Percentiles rank a stretch among this genome's conserved stretches.
Conservation (phyloP, 2,888 invertebrate genomes). For the Conus canariensis region DNA sequence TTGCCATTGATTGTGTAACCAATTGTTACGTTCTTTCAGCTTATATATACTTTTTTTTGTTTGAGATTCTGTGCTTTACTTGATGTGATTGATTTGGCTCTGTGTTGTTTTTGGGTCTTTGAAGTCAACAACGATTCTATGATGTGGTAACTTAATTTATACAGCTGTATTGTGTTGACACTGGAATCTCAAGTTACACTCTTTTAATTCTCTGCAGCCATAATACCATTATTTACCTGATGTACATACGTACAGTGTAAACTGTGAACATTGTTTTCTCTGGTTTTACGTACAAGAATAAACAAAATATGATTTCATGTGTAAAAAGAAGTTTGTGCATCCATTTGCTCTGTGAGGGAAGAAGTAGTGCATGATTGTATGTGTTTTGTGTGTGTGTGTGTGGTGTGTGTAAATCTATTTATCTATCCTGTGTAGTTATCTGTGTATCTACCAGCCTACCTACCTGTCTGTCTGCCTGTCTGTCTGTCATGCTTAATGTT, state of each 20-base stretch:
- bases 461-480: no score
- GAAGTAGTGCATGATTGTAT: neutral
- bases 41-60: neutral
- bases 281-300: neutral
- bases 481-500: no score
- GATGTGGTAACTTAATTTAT: neutral
- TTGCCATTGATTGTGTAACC: no score
- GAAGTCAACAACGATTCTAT: slow-evolving; percentile 6
- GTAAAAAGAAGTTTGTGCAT: neutral
- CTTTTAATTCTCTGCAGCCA: slow-evolving; percentile 9
- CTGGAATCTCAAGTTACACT: neutral
- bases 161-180: slow-evolving; percentile 7
- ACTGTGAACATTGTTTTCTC: slow-evolving; percentile 13
- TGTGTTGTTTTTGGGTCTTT: neutral
- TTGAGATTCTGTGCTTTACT: neutral
- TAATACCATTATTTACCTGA: slow-evolving; percentile 16
- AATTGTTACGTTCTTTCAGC: no score
- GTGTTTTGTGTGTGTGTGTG: neutral
- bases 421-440: no score
- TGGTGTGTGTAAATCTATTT: no score
- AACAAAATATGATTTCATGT: slow-evolving; percentile 18
- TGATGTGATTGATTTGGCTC: neutral
- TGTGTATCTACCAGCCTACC: no score
- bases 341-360: neutral
- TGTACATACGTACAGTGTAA: slow-evolving; percentile 5